Conservation (phyloP, 2,888 invertebrate genomes). For the Ceraclea dissimilis region DNA sequence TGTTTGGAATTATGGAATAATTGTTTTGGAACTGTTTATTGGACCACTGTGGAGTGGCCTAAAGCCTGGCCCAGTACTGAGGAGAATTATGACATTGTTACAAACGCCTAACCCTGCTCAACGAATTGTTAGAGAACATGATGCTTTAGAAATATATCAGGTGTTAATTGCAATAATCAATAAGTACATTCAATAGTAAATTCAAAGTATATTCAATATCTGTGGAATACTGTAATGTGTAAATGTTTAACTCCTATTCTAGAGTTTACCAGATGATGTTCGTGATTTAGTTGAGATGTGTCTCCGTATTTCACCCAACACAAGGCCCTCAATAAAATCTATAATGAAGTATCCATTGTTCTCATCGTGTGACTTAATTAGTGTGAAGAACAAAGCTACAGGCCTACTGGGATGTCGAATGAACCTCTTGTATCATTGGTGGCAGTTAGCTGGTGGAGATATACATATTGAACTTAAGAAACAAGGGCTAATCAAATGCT, state of each 20-base stretch:
- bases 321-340: constrained; percentile 48
- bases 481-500: constrained; percentile 82
- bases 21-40: constrained; percentile 72
- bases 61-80: constrained; percentile 65
- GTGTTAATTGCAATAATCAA: constrained; percentile 41
- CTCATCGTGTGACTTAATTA: constrained; percentile 35
- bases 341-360: constrained; percentile 51
- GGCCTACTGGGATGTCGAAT: constrained; percentile 51
- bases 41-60: constrained; percentile 65
- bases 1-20: constrained; percentile 91
- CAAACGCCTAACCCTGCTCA: constrained; percentile 49
- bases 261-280: constrained; percentile 53
- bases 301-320: constrained; percentile 57
- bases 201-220: no score
- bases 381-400: constrained; percentile 40
- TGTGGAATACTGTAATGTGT: no score
- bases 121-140: constrained; percentile 72
- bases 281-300: constrained; percentile 62
- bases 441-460: constrained; percentile 95
- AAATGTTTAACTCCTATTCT: no score
- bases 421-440: constrained; percentile 85
- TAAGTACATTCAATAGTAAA: no score
- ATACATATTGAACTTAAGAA: constrained; percentile 83
- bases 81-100: constrained; percentile 68
- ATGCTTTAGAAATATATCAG: constrained; percentile 57